These are phyloP conservation scores for Sylvia atricapilla DNA, from an alignment of 2,113 vertebrate species.

Conservation along the genomic window DNA sequence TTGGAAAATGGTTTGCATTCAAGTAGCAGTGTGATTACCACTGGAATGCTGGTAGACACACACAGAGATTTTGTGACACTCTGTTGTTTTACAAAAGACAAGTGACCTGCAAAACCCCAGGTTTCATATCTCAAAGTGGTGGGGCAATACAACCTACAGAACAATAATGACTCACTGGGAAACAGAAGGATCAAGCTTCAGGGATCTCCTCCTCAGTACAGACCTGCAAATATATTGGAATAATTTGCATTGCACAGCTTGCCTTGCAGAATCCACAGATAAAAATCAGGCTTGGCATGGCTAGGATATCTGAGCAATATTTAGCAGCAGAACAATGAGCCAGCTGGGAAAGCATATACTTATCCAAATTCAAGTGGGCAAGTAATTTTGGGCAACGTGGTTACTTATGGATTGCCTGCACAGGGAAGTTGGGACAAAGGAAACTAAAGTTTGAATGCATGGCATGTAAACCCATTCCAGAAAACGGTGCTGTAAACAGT, in stretches of 20 bases:
- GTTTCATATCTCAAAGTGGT: background rate
- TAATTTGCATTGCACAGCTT: conserved; percentile 49
- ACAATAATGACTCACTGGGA: conserved; percentile 3
- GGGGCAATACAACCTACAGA: conserved; percentile 5
- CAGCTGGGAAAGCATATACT: background rate
- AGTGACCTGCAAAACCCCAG: conserved; percentile 12
- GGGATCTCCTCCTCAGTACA: conserved; percentile 35
- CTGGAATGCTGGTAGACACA: background rate
- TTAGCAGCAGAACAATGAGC: conserved; percentile 18
- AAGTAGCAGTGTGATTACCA: background rate
- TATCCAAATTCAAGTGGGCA: background rate
- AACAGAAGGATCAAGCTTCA: conserved; percentile 17
- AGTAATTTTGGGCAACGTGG: background rate
- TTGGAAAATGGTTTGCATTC: conserved; percentile 12
- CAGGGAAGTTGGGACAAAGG: background rate
- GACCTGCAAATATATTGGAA: conserved; percentile 15
- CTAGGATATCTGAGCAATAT: background rate
- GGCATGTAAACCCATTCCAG: background rate
- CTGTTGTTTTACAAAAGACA: conserved; percentile 1
- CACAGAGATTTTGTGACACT: background rate
- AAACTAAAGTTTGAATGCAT: background rate
- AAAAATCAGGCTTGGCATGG: conserved; percentile 29
- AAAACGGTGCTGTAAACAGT: background rate
- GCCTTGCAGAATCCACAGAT: conserved; percentile 32
- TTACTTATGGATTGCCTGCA: background rate